Percentiles rank a stretch among this genome's conserved stretches.
These are phyloP conservation scores for Lumbricus terrestris DNA, from an alignment of 2,888 invertebrate species.

Conservation along the genomic window DNA sequence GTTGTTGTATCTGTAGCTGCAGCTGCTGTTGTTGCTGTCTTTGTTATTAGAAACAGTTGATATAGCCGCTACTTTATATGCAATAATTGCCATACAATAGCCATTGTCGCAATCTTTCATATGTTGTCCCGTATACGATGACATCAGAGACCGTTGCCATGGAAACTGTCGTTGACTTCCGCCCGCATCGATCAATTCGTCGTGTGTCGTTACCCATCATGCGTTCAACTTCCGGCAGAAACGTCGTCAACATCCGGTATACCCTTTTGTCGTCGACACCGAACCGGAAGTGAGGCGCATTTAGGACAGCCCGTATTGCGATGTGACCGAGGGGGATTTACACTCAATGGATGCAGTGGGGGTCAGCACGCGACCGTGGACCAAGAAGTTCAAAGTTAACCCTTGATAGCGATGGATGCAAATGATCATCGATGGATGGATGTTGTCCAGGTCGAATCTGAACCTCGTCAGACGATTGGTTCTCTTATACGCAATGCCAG, in stretches of 20 bases:
- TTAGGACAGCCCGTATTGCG: background rate
- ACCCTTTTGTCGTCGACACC: background rate
- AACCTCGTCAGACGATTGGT: no score
- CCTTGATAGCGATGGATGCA: no score
- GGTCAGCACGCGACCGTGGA: no score
- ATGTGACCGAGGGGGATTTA: background rate
- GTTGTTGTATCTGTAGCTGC: no score
- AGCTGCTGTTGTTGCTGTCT: no score
- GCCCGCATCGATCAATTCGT: background rate
- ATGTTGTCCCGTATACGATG: background rate
- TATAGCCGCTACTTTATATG: background rate
- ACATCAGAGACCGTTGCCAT: background rate
- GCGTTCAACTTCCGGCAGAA: background rate
- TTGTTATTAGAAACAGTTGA: no score
- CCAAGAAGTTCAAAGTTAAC: no score
- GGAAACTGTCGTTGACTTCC: background rate
- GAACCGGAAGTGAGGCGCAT: background rate
- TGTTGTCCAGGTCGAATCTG: no score
- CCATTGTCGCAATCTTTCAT: background rate
- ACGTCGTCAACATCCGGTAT: background rate
- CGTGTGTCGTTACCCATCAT: background rate
- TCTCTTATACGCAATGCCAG: no score
- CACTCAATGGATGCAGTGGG: no score
- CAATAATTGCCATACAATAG: background rate
- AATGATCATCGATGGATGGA: no score